Conservation (phyloP, 2,888 invertebrate genomes). For the Lacanobia oleracea region DNA sequence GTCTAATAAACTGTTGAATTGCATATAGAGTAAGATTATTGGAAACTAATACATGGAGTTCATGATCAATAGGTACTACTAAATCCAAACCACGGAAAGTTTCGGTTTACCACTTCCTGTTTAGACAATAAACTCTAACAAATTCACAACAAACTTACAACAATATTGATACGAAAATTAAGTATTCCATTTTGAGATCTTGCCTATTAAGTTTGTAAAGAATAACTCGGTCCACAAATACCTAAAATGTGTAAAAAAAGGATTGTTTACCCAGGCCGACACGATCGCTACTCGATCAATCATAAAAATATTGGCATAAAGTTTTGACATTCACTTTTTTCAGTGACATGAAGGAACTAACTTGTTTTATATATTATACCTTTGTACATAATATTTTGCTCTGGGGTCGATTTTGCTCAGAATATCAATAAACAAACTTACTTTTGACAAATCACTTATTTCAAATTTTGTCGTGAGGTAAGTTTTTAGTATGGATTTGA, state of each 20-base stretch:
- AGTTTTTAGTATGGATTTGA: background rate
- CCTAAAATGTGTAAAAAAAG: constrained; percentile 39
- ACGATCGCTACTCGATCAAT: constrained; percentile 33
- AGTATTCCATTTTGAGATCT: constrained; percentile 4
- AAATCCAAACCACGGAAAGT: background rate
- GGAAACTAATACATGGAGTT: too few relatives aligned
- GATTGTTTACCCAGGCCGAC: background rate
- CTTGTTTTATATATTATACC: constrained; percentile 2
- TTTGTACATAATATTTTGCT: background rate
- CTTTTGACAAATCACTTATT: constrained; percentile 4
- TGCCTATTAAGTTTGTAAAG: constrained; percentile 8
- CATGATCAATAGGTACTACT: too few relatives aligned
- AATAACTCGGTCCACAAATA: constrained; percentile 17
- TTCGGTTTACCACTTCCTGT: background rate
- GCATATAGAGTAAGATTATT: background rate
- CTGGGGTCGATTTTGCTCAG: background rate
- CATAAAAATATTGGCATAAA: constrained; percentile 22
- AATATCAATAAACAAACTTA: constrained; percentile 5
- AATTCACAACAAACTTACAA: constrained; percentile 12
- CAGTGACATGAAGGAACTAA: constrained; percentile 8
- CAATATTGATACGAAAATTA: background rate
- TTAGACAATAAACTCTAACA: background rate
- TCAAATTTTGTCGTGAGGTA: background rate
- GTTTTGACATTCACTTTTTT: constrained; percentile 35
- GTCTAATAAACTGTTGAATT: background rate